These are phyloP conservation scores for Rhyacophila evoluta DNA, from an alignment of 2,888 invertebrate genomes.

Conservation along the genomic window DNA sequence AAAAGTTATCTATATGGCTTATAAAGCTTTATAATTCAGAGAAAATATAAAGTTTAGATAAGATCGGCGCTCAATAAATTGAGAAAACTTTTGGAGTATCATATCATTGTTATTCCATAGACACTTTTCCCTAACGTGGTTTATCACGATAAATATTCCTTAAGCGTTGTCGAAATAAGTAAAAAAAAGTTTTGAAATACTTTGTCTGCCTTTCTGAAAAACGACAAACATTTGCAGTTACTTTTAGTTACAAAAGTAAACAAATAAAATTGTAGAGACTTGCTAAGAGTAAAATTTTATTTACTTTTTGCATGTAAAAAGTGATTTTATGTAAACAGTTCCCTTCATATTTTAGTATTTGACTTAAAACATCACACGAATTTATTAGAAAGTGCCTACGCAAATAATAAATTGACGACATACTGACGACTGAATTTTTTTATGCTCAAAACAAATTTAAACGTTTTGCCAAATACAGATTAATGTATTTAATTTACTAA, in stretches of 20 bases:
- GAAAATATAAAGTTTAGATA: background rate
- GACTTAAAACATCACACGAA: background rate
- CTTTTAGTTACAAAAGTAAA: slow-evolving; percentile 23
- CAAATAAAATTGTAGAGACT: background rate
- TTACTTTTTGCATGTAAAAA: background rate
- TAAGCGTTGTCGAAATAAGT: slow-evolving; percentile 34
- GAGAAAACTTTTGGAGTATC: slow-evolving; percentile 35
- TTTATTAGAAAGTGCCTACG: too few species aligned
- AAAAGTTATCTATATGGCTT: background rate
- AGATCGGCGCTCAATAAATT: slow-evolving; percentile 25
- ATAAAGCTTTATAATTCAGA: slow-evolving; percentile 13
- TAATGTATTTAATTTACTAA: too few species aligned
- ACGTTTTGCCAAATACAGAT: too few species aligned
- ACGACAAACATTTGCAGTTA: background rate
- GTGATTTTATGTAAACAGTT: background rate
- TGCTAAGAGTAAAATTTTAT: background rate
- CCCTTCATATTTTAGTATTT: background rate
- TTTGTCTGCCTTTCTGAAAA: slow-evolving; percentile 23
- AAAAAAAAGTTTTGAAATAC: slow-evolving; percentile 36
- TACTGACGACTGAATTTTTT: too few species aligned
- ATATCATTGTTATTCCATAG: slow-evolving; percentile 46
- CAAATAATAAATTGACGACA: too few species aligned
- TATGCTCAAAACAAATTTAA: too few species aligned
- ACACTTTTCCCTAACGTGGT: slow-evolving; percentile 33
- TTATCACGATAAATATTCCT: slow-evolving; percentile 46